phyloP scores from a whole-genome alignment of 2,113 vertebrate species.

The Paramisgurnus dabryanus region DNA sequence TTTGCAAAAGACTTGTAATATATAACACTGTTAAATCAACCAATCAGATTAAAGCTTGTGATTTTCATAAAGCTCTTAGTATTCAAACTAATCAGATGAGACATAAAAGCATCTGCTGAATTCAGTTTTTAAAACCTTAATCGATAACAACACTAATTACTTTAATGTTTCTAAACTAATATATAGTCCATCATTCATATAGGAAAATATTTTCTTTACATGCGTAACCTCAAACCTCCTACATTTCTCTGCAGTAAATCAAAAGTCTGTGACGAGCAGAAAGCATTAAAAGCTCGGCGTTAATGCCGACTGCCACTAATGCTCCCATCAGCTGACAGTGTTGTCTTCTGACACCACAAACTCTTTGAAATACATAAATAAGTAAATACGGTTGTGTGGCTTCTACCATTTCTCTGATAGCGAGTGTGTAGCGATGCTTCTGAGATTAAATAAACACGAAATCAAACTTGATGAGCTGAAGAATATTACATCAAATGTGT shows the following conservation, averaged over 20 bases:
- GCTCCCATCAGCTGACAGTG: conserved; percentile 57
- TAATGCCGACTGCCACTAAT: conserved; percentile 63
- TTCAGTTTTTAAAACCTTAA: too few species aligned
- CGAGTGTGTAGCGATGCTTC: conserved; percentile 65
- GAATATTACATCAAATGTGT: conserved; percentile 62
- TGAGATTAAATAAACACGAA: conserved; percentile 71
- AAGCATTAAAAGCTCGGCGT: conserved; percentile 53
- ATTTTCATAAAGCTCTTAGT: too few species aligned
- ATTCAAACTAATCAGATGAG: too few species aligned
- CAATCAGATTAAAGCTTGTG: neutral
- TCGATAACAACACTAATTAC: too few species aligned
- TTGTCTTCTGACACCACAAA: conserved; percentile 52
- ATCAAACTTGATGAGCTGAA: conserved; percentile 66
- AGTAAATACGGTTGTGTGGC: conserved; percentile 67
- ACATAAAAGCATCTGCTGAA: too few species aligned
- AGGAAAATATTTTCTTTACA: neutral
- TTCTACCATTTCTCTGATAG: conserved; percentile 69
- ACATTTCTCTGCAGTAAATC: neutral
- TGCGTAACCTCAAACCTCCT: neutral
- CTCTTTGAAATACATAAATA: conserved; percentile 66
- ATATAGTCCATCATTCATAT: too few species aligned
- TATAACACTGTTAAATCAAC: too few species aligned
- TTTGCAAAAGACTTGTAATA: too few species aligned
- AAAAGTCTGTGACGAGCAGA: neutral
- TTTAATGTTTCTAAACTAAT: neutral